Base-by-base conservation (phyloP, 1,140 invertebrate genomes). In the Apis florea region DNA sequence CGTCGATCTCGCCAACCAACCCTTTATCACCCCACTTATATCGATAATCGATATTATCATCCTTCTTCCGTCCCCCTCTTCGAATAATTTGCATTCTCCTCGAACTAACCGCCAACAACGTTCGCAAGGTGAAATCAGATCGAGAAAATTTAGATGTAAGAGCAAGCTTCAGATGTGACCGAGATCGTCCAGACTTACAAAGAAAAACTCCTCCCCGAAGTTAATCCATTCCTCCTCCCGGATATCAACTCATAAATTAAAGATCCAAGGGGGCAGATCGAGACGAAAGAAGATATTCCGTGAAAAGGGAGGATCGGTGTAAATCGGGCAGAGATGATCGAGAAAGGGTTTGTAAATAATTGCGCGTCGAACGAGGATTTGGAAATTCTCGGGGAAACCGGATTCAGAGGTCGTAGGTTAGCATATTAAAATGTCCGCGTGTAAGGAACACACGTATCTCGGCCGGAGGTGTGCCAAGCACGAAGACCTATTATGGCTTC, bases 401-500 rank as follows among this genome's bases (percentile, higher is more conserved):
- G 80, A 63, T 21, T 12, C 61, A 47, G 31, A 70, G 79, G 73
- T 84, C 83, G 61, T 64, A 67, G 80, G 54, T 63, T 77, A 72
- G 69, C 73, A 81, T 81, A 84, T 80, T 80, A 84, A 84, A 85
- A 85, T 58, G 73, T 77, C 77, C 53, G 73, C 54, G 58, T 64
- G 61, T 84, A 86, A 86, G 80, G 82, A 85, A 82, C 79, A 83
- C 79, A 88, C 83, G 83, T 88, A 85, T 87, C 73, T 89, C 85
- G 85, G 87, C 85, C 90, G 89, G 86, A 90, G 89, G 90, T 92
- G 91, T 92, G 90, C 89, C 90, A 87, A 90, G 88, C 90, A 89
- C 89, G 90, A 87, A 90, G 89, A 89, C 88, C 87, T 92, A 89
- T 91, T 93, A 93, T 90, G 92, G 92, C 92, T 93, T 93, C 92